phyloP scores from a whole-genome alignment of 2,797 vertebrate genomes.

The Chiroxiphia lanceolata region DNA sequence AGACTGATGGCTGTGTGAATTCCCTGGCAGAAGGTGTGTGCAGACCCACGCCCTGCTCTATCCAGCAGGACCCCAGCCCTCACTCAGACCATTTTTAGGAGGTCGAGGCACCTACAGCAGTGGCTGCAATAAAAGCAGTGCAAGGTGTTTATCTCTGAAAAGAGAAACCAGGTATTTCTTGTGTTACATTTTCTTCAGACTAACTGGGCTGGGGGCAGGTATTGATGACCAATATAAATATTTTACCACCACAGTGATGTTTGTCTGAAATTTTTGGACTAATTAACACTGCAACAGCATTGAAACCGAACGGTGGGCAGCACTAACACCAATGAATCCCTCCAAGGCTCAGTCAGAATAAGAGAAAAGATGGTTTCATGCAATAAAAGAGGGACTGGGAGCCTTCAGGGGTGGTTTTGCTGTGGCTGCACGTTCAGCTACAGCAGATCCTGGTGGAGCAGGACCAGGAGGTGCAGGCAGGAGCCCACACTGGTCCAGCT shows the following conservation, averaged over 20 bases:
- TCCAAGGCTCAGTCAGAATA: not conserved
- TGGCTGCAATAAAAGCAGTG: not conserved
- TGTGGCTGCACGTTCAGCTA: fast-evolving
- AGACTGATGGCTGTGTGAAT: not conserved
- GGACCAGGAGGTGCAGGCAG: not conserved
- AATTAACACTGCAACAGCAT: not conserved
- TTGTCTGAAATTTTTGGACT: not conserved
- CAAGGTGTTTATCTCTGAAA: not conserved
- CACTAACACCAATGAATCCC: not conserved
- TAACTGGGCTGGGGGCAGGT: not conserved
- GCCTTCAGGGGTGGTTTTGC: not conserved
- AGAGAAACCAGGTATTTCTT: not conserved
- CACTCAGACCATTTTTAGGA: not conserved
- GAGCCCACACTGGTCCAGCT: not conserved
- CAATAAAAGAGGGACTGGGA: not conserved
- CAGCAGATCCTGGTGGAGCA: not conserved
- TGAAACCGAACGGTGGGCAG: not conserved
- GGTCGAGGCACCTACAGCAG: not conserved
- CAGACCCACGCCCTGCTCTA: not conserved
- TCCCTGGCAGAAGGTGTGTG: not conserved
- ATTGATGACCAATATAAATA: not conserved
- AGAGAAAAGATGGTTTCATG: not conserved
- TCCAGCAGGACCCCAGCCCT: not conserved
- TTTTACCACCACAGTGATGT: not conserved
- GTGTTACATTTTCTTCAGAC: not conserved